Percentiles rank a stretch among this genome's conserved stretches.
Evolutionary conservation across 1,140 invertebrate genomes (phyloP).

Genomic region (Drosophila sechellia): DNA sequence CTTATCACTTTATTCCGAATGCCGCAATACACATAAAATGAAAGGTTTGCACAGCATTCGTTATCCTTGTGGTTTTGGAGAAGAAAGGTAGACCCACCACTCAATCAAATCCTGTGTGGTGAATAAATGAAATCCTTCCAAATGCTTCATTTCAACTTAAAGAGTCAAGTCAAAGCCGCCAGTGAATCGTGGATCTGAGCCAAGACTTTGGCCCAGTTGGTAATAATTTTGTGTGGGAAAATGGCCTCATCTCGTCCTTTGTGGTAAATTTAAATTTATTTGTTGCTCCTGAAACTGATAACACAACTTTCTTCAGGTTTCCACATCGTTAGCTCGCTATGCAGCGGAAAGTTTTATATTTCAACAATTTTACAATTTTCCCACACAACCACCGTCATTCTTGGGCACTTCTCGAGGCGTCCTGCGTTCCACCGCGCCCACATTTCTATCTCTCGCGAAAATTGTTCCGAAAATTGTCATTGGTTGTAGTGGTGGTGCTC

Average conservation of each 20-base stretch:
- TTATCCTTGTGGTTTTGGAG: not conserved
- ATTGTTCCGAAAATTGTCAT: slow-evolving; percentile 81
- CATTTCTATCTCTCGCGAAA: slow-evolving; percentile 48
- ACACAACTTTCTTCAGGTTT: slow-evolving; percentile 84
- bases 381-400: slow-evolving; percentile 29
- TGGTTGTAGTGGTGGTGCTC: slow-evolving; percentile 36
- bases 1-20: slow-evolving; percentile 7
- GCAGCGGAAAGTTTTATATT: slow-evolving; percentile 84
- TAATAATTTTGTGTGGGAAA: slow-evolving; percentile 22
- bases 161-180: slow-evolving; percentile 13
- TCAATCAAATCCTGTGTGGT: not conserved
- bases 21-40: not conserved
- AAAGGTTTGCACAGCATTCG: not conserved
- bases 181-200: slow-evolving; percentile 10
- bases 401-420: slow-evolving; percentile 27
- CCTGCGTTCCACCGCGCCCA: not conserved
- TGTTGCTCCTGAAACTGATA: slow-evolving; percentile 84
- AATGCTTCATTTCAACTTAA: not conserved
- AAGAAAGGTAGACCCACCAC: not conserved
- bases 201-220: slow-evolving; percentile 10
- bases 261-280: slow-evolving; percentile 84
- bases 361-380: slow-evolving; percentile 75
- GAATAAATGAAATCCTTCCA: not conserved
- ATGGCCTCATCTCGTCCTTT: slow-evolving; percentile 33
- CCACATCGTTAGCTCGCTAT: slow-evolving; percentile 83